Evolutionary conservation across 2,888 invertebrate genomes (phyloP), one percentile per base, ranked within the genome.

Genomic region (Scelioninae gen. 1): DNA sequence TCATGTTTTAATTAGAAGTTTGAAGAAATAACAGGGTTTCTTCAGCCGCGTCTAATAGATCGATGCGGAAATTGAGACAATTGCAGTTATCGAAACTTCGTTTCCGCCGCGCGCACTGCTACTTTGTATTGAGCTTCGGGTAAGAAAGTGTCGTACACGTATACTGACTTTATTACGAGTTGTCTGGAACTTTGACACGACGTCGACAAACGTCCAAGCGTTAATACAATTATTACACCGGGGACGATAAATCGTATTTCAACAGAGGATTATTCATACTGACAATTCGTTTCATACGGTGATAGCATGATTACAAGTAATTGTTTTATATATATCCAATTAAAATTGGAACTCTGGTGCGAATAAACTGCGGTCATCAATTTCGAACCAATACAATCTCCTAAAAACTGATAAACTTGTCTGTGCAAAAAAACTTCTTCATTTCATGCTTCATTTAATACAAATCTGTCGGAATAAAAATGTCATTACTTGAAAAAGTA

Each of bases 1-100:
- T 75, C 56, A 34, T 11, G 45, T 65, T 58, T 56, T 65, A 65
- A 75, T 65, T 74, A 51, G 47, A 55, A 75, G 65, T 65, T 75
- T 63, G 38, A 65, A 75, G 65, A 65, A 75, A 65, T 58, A 65
- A 55, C 49, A 45, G 49, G 3, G 43, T 65, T 58, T 40, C 16
- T 49, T 60, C 38, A 16, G 40, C 5, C 16, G 38, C 16, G 62
- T 43, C 31, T 62, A 62, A 53, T 62, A 72, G 62, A 62, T 45
- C 45, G 51, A 15, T 43, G 38, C 43, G 32, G 55, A 63, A 82
- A 84, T 71, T 68, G 63, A 81, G 84, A 83, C 84, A 82, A 84
- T 82, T 84, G 83, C 60, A 79, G 79, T 84, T 76, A 83, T 85
- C 74, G 83, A 80, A 84, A 84, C 77, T 85, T 84, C 60, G 71